A percentile compares a stretch with the other conserved stretches of the same genome.
phyloP scores from a whole-genome alignment of 1,140 invertebrate genomes.

The Halictus rubicundus region DNA sequence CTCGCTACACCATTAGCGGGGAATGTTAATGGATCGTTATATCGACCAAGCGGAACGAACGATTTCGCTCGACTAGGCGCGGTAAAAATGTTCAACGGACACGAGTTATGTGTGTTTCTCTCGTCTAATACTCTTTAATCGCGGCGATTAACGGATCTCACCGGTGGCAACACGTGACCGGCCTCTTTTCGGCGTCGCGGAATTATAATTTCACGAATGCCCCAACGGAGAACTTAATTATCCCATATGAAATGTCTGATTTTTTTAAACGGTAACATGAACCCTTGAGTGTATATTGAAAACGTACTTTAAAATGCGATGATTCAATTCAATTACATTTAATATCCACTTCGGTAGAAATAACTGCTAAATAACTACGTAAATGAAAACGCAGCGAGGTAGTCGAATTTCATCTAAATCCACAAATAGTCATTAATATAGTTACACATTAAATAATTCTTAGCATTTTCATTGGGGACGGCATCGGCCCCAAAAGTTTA shows the following conservation, averaged over 20 bases:
- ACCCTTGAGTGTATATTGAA: too few relatives aligned
- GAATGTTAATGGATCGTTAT: constrained; percentile 55
- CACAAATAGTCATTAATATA: too few relatives aligned
- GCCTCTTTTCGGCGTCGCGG: constrained; percentile 11
- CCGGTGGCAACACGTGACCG: constrained; percentile 3
- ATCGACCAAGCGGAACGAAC: constrained; percentile 57
- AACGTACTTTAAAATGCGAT: too few relatives aligned
- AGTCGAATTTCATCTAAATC: too few relatives aligned
- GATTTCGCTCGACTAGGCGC: constrained; percentile 45
- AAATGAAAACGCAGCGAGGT: too few relatives aligned
- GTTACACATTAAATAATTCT: too few relatives aligned
- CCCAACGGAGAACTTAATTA: neutral
- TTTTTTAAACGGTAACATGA: too few relatives aligned
- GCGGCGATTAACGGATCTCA: constrained; percentile 38
- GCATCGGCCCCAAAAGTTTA: too few relatives aligned
- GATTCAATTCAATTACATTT: too few relatives aligned
- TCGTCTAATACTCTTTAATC: constrained; percentile 45
- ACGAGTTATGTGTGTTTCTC: constrained; percentile 44
- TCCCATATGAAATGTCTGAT: neutral
- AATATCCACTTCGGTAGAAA: too few relatives aligned
- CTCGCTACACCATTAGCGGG: constrained; percentile 48
- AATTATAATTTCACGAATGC: neutral
- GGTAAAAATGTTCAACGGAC: constrained; percentile 59
- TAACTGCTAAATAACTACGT: too few relatives aligned
- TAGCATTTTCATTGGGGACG: too few relatives aligned